Evolutionary conservation across 1,140 invertebrate genomes (phyloP), one percentile per base, ranked within the genome.

Genomic region (Bombus haemorrhoidalis): DNA sequence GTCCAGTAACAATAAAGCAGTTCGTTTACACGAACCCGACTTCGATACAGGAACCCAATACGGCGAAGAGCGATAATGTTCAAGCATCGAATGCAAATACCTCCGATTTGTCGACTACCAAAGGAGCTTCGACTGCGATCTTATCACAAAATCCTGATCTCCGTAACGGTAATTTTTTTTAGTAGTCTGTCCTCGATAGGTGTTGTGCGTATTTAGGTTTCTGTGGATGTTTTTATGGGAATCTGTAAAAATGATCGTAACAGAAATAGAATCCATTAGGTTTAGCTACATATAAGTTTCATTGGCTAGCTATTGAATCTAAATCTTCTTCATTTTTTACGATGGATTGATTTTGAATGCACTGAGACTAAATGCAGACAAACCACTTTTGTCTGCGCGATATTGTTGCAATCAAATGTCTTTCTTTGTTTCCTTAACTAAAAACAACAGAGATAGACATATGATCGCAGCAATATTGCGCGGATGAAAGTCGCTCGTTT

Each of bases 1-100:
- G 96, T 32, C 96, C 96, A 2, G 96, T 97, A 10, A 97, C 96
- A 57, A 97, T 97, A 86, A 96, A 96, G 90, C 96, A 97, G 90
- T 95, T 97, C 89, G 94, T 97, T 85, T 96, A 95, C 41, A 90
- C 91, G 8, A 91, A 93, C 91, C 90, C 93, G 9, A 28, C 53
- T 68, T 43, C 75, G 8, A 43, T 85, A 25, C 74, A 86, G 39
- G 81, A 66, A 5, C 4, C 75, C 1, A 75, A 73, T n/a, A 59
- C 62, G 6, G 25, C 15, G 13, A 79, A 79, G 39, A 28, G 34
- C 47, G 66, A 85, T 25, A 53, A 15, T 15, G 34, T 39, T 32
- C 73, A 68, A 28, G 43, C 34, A 2, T 83, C 83, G 6, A 75
- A 86, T 43, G 62, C 25, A 69, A 89, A 87, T 25, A 32, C 66